Evolutionary conservation across 2,113 vertebrate genomes (phyloP).

Genomic region (Mormyrus iriodes): DNA sequence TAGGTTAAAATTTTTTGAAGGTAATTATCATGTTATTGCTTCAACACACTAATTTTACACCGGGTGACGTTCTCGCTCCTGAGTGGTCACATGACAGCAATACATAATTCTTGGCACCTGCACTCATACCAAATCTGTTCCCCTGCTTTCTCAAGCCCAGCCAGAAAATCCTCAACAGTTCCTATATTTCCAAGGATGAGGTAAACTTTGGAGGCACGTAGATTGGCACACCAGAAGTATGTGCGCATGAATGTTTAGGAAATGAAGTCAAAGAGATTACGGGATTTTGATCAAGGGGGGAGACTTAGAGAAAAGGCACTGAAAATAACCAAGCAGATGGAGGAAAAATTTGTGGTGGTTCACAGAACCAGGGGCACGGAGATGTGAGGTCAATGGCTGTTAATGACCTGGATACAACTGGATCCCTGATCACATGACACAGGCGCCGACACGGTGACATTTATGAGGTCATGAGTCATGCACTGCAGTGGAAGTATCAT

Average conservation of each 20-base stretch:
- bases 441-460: not conserved
- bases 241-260: not conserved
- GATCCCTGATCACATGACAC: not conserved
- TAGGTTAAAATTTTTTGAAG: not conserved
- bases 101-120: not conserved
- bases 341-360: conserved; percentile 16
- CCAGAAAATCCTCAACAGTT: not conserved
- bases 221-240: not conserved
- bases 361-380: not conserved
- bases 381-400: conserved; percentile 6
- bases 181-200: not conserved
- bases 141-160: not conserved
- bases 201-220: not conserved
- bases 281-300: conserved; percentile 8
- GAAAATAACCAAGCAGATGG: conserved; percentile 16
- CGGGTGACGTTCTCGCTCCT: not conserved
- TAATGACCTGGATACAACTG: not conserved
- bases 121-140: not conserved
- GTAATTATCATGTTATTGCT: not conserved
- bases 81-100: not conserved
- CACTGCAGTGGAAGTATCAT: not conserved
- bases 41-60: not conserved
- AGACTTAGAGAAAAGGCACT: not conserved
- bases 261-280: conserved; percentile 19
- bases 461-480: not conserved